Percentiles rank a stretch among this genome's conserved stretches.
These are phyloP conservation scores for Atrichornis clamosus DNA, from an alignment of 2,113 vertebrate species.

Conservation along the genomic window DNA sequence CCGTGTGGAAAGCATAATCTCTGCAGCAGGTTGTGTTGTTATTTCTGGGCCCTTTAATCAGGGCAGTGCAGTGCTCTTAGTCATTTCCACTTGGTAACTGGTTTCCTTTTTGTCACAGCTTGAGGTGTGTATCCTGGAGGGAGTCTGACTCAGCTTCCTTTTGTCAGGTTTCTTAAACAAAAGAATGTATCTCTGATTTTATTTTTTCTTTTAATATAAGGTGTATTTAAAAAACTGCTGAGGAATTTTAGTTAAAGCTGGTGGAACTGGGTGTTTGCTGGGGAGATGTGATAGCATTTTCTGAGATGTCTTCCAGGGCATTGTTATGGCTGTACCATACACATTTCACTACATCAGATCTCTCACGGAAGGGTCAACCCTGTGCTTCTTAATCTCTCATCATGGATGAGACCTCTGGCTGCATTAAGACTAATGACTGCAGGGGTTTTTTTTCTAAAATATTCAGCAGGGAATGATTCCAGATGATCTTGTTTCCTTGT, in stretches of 20 bases:
- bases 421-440: background rate
- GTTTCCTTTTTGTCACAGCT: slow-evolving; percentile 26
- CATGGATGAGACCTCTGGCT: background rate
- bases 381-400: background rate
- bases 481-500: background rate
- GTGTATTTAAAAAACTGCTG: background rate
- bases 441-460: background rate
- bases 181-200: background rate
- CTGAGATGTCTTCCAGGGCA: background rate
- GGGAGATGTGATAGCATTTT: background rate
- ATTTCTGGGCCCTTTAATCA: slow-evolving; percentile 48
- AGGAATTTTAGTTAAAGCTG: background rate
- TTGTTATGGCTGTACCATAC: background rate
- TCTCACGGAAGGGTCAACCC: background rate
- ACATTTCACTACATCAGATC: background rate
- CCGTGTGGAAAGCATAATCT: background rate
- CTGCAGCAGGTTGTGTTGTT: background rate
- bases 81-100: slow-evolving; percentile 38
- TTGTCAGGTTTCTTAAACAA: slow-evolving; percentile 20
- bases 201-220: background rate
- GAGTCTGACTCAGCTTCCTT: slow-evolving; percentile 51
- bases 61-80: slow-evolving; percentile 6
- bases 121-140: background rate
- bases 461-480: background rate
- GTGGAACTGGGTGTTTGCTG: background rate